Percentiles rank a stretch among this genome's conserved stretches.
Conservation (phyloP, 2,888 invertebrate genomes). For the Aspidapion aeneum region DNA sequence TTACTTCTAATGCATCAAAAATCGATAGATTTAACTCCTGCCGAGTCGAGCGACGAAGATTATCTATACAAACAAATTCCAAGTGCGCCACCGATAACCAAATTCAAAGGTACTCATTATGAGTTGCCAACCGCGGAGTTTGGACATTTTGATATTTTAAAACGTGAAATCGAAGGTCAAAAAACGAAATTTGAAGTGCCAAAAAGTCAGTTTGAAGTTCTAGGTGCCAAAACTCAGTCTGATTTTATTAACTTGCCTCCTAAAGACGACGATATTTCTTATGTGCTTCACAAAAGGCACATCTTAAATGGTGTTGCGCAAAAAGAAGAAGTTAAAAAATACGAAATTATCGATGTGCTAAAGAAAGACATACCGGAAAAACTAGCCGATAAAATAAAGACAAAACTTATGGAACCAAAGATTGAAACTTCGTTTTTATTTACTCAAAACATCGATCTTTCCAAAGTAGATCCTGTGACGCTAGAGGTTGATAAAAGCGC, state of each 20-base stretch:
- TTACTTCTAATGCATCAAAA: conserved; percentile 82
- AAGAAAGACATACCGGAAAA: conserved; percentile 43
- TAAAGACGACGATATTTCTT: conserved; percentile 74
- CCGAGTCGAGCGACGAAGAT: conserved; percentile 82
- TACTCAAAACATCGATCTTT: conserved; percentile 71
- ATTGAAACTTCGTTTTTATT: conserved; percentile 59
- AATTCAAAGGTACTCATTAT: conserved; percentile 50
- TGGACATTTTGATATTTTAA: conserved; percentile 63
- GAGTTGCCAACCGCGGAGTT: conserved; percentile 49
- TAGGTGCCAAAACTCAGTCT: conserved; percentile 48
- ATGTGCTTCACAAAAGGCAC: conserved; percentile 79
- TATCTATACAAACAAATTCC: conserved; percentile 71
- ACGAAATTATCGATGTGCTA: conserved; percentile 40
- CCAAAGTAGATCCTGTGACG: conserved; percentile 69
- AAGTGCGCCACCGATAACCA: conserved; percentile 69
- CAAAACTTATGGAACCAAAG: conserved; percentile 35
- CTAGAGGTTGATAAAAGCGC: conserved; percentile 66
- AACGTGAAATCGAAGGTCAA: conserved; percentile 49
- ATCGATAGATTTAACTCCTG: conserved; percentile 79
- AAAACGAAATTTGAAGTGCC: conserved; percentile 69
- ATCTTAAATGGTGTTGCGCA: conserved; percentile 82
- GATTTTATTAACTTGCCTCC: conserved; percentile 48
- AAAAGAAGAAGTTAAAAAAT: conserved; percentile 36
- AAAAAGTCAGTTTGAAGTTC: conserved; percentile 67
- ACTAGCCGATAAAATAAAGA: conserved; percentile 32